A percentile compares a stretch with the other conserved stretches of the same genome.
These are phyloP conservation scores for Junco hyemalis DNA, from an alignment of 2,113 vertebrate genomes.

Conservation along the genomic window DNA sequence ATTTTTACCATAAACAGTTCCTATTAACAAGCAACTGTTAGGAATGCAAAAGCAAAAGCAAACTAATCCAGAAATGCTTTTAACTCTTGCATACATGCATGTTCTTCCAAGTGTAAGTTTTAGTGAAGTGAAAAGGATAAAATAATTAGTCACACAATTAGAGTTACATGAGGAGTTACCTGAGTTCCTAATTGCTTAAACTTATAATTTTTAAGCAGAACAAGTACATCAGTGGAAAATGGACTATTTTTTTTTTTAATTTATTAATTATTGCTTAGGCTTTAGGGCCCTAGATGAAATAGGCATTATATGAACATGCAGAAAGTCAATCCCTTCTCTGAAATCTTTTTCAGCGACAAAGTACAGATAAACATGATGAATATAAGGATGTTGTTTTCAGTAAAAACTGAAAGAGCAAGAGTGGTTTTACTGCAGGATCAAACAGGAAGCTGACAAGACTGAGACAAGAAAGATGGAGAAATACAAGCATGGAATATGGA, in stretches of 20 bases:
- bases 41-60: neutral
- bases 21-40: neutral
- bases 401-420: neutral
- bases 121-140: neutral
- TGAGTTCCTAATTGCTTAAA: neutral
- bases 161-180: neutral
- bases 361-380: neutral
- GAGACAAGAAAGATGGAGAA: neutral
- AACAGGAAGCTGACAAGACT: neutral
- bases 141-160: neutral
- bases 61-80: neutral
- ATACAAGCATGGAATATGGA: neutral
- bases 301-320: neutral
- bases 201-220: neutral
- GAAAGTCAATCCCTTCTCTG: neutral
- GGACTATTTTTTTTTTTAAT: fast-evolving
- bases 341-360: neutral
- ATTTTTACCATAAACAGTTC: neutral
- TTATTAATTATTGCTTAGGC: neutral
- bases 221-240: neutral
- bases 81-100: neutral
- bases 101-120: neutral
- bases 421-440: neutral
- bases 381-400: neutral
- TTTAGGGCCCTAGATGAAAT: neutral